Evolutionary conservation across 1,140 invertebrate genomes (phyloP).

Genomic region (Pogonomyrmex barbatus): DNA sequence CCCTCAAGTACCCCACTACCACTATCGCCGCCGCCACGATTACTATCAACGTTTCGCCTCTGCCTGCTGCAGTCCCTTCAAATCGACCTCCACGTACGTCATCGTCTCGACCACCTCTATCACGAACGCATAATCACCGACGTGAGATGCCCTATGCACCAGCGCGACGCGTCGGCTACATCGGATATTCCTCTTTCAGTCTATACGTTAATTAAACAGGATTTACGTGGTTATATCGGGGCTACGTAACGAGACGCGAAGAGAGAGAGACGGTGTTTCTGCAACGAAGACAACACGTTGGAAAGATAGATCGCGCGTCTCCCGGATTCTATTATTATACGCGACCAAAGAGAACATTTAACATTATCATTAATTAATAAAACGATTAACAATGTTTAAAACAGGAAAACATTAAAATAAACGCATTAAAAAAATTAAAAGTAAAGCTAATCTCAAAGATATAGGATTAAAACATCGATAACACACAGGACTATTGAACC

Average conservation of each 20-base stretch:
- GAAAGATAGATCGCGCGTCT: constrained; percentile 9
- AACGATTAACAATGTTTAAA: neutral
- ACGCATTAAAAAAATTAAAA: neutral
- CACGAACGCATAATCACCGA: constrained; percentile 75
- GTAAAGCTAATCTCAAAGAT: too few relatives aligned
- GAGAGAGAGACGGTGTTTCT: constrained; percentile 50
- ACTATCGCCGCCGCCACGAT: constrained; percentile 65
- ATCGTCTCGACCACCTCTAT: constrained; percentile 75
- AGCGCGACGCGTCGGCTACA: constrained; percentile 69
- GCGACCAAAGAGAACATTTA: neutral
- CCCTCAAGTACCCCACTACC: constrained; percentile 77
- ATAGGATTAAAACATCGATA: too few relatives aligned
- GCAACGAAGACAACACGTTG: neutral
- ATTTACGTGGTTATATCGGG: constrained; percentile 67
- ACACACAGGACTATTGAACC: too few relatives aligned
- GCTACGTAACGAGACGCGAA: constrained; percentile 63
- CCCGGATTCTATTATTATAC: neutral
- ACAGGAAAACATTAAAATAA: neutral
- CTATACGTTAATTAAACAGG: constrained; percentile 74
- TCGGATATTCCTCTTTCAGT: constrained; percentile 73
- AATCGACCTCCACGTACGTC: constrained; percentile 70
- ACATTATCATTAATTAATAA: neutral
- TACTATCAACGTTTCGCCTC: constrained; percentile 66
- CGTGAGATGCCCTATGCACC: constrained; percentile 68
- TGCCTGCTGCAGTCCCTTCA: constrained; percentile 74